phyloP scores from a whole-genome alignment of 2,888 invertebrate species.

The Rotaria sp. region DNA sequence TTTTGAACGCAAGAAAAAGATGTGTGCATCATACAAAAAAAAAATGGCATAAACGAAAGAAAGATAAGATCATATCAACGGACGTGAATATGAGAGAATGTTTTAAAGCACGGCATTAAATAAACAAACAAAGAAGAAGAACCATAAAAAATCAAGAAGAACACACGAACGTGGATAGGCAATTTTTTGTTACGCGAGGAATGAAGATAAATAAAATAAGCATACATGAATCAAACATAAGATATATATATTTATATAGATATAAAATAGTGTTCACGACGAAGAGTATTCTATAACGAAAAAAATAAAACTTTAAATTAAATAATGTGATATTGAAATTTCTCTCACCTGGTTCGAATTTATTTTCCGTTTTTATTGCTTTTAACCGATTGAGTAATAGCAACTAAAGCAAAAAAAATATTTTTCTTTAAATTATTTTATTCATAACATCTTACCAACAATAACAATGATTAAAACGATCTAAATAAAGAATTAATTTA shows the following conservation, averaged over 20 bases:
- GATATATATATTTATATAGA: neutral
- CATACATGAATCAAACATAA: neutral
- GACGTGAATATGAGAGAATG: neutral
- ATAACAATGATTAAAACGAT: conserved; percentile 1
- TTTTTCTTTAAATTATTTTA: neutral
- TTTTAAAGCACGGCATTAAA: neutral
- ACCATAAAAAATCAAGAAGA: neutral
- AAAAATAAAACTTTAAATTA: neutral
- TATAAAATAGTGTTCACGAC: neutral
- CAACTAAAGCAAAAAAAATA: neutral
- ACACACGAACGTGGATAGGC: neutral
- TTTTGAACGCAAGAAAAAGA: neutral
- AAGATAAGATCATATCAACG: neutral
- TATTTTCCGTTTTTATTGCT: neutral
- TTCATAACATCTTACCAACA: neutral
- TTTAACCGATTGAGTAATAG: conserved; percentile 13
- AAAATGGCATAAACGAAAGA: neutral
- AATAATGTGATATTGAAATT: neutral
- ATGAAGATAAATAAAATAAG: neutral
- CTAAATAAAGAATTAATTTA: neutral
- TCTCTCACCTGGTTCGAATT: no score
- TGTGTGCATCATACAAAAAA: neutral
- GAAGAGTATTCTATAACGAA: no score
- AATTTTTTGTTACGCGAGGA: neutral
- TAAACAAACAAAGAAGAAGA: neutral